phyloP scores from a whole-genome alignment of 1,140 invertebrate species.

The Branchinecta lindahli region DNA sequence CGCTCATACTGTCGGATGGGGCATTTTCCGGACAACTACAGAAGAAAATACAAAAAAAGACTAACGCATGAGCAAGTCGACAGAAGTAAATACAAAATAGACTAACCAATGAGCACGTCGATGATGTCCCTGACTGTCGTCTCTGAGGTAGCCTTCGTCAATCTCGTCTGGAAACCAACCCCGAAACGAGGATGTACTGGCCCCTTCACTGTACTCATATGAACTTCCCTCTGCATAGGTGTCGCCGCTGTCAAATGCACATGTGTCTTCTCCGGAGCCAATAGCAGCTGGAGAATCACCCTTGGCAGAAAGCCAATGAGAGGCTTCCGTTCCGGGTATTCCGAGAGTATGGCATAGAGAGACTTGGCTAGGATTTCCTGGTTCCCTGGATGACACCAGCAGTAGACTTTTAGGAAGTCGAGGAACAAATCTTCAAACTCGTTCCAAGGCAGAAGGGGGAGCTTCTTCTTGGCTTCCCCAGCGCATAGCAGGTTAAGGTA shows the following conservation, averaged over 20 bases:
- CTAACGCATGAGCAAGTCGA: too few relatives aligned
- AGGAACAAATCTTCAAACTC: slow-evolving; percentile 32
- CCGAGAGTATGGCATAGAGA: slow-evolving; percentile 50
- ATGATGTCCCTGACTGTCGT: too few relatives aligned
- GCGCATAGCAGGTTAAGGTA: background rate
- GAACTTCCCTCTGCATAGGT: slow-evolving; percentile 16
- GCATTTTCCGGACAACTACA: too few relatives aligned
- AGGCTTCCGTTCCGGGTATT: slow-evolving; percentile 36
- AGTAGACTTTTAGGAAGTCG: slow-evolving; percentile 41
- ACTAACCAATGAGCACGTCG: too few relatives aligned
- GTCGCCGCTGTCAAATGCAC: slow-evolving; percentile 45
- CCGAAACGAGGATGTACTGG: background rate
- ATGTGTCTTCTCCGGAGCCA: slow-evolving; percentile 67
- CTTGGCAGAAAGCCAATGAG: slow-evolving; percentile 64
- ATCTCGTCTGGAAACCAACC: too few relatives aligned
- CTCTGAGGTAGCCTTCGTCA: too few relatives aligned
- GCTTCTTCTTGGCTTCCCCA: background rate
- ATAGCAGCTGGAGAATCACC: slow-evolving; percentile 61
- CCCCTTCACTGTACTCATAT: background rate
- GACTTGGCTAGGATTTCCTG: slow-evolving; percentile 64
- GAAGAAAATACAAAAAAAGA: too few relatives aligned
- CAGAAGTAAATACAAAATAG: too few relatives aligned
- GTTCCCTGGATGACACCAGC: slow-evolving; percentile 65
- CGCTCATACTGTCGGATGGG: too few relatives aligned
- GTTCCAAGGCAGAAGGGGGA: slow-evolving; percentile 15